These are phyloP conservation scores for Ceyx melanurus DNA, from an alignment of 2,113 vertebrate genomes.

Conservation along the genomic window DNA sequence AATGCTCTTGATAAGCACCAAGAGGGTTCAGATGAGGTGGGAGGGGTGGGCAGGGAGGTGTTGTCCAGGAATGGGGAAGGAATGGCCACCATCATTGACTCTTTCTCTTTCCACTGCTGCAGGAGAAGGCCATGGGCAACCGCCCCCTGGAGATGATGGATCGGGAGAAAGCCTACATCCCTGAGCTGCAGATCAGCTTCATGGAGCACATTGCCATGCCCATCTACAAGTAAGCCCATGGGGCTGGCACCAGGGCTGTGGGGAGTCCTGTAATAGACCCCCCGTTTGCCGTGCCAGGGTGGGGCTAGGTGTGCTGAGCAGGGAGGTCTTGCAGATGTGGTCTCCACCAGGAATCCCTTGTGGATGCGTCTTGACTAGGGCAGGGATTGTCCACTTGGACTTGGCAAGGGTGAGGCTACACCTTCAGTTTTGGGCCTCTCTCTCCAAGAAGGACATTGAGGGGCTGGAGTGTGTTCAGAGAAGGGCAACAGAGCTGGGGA, in stretches of 20 bases:
- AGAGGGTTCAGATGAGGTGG: not conserved
- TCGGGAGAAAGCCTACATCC: slow-evolving; percentile 98
- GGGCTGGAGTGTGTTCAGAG: too few relatives aligned
- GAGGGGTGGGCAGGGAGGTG: not conserved
- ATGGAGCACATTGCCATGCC: slow-evolving; percentile 99
- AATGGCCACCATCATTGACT: not conserved
- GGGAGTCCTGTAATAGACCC: too few relatives aligned
- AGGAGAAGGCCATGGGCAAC: slow-evolving; percentile 99
- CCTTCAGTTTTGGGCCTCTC: too few relatives aligned
- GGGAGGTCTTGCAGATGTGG: not conserved
- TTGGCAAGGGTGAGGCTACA: too few relatives aligned
- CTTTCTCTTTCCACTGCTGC: fast-evolving
- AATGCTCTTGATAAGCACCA: not conserved
- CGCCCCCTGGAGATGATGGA: slow-evolving; percentile 99
- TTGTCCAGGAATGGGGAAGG: not conserved
- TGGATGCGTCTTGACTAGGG: not conserved
- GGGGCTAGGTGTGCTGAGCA: not conserved
- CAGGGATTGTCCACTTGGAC: not conserved
- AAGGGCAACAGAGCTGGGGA: too few relatives aligned
- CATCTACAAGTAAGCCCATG: slow-evolving; percentile 86
- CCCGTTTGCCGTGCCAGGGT: not conserved
- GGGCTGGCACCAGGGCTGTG: not conserved
- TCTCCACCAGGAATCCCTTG: not conserved
- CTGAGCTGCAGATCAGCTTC: slow-evolving; percentile 97
- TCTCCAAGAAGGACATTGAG: too few relatives aligned